Evolutionary conservation across 2,888 invertebrate species (phyloP), one percentile per base, ranked within the genome.

Genomic region (Fissipunctia ypsillon): DNA sequence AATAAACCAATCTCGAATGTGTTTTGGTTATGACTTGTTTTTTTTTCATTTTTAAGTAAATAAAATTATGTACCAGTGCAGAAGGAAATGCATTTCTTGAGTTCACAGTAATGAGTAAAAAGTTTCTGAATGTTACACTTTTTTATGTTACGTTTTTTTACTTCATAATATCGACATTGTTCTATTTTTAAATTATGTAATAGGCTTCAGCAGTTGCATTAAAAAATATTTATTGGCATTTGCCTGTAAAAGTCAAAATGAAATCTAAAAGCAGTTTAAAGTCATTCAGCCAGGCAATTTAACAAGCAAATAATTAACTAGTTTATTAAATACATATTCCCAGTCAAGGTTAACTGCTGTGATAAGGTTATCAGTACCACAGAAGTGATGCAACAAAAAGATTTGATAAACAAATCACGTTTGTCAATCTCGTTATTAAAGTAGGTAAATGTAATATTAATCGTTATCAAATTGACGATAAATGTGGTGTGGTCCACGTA

Each of bases 321-420:
- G 14, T 43, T 38, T 7, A 57, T 7, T 50, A 41, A 65, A 69
- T 31, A 61, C 35, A 61, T 14, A 57, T 48, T 76, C 14, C 16
- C 56, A 57, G 31, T n/a, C 80, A 76, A 73, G 80, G 80, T 73
- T 41, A 52, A n/a, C 14, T 31, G 0, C 5, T 2, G 0, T 35
- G 80, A 76, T 76, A 76, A 73, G 41, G 28, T 50, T 80, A 76
- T 80, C 73, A n/a, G n/a, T n/a, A n/a, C n/a, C n/a, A 50, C 31
- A 50, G 7, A 12, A 71, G 35, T 78, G 80, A 83, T 78, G 80
- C 60, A 83, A 83, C 43, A 45, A 50, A 73, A 69, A 43, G 59
- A 75, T 75, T 64, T 64, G 60, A 74, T 59, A 69, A 72, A 73
- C n/a, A 52, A 74, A 77, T 72, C 77, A 83, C 74, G 35, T 60